Evolutionary conservation across 2,113 vertebrate genomes (phyloP).

Genomic region (Pholis gunnellus): DNA sequence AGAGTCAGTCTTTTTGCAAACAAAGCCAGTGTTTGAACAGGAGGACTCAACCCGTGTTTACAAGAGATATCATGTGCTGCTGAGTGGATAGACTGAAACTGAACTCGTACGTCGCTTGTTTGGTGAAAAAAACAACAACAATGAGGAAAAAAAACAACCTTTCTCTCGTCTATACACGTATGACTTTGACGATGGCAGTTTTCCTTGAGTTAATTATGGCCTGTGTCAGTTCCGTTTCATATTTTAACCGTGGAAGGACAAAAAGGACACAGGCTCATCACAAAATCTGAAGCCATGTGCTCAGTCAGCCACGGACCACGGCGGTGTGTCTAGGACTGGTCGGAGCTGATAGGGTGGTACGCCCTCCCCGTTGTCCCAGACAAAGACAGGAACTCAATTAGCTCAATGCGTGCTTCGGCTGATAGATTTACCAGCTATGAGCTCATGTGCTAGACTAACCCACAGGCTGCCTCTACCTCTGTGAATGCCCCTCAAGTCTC

Average conservation of each 20-base stretch:
- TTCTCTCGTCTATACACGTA: not conserved
- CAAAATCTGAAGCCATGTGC: constrained; percentile 35
- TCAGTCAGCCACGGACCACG: constrained; percentile 52
- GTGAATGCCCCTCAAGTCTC: constrained; percentile 21
- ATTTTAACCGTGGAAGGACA: constrained; percentile 60
- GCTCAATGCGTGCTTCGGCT: constrained; percentile 72
- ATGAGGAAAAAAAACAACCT: not conserved
- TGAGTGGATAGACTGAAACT: constrained; percentile 31
- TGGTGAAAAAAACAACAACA: constrained; percentile 36
- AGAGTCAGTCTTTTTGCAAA: constrained; percentile 63
- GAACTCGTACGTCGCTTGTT: constrained; percentile 12
- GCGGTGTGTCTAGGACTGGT: constrained; percentile 58
- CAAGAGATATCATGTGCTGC: constrained; percentile 60
- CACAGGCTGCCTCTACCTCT: constrained; percentile 46
- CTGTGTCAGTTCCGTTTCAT: constrained; percentile 33
- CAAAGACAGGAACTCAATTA: constrained; percentile 86
- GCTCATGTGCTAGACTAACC: constrained; percentile 76
- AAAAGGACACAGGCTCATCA: constrained; percentile 64
- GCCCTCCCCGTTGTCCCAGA: constrained; percentile 78
- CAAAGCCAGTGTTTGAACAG: constrained; percentile 66
- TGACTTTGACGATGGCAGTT: constrained; percentile 12
- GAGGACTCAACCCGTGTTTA: constrained; percentile 65
- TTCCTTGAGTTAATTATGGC: constrained; percentile 8
- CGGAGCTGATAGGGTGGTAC: constrained; percentile 58
- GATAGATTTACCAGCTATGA: constrained; percentile 85